Conservation (phyloP, 2,113 vertebrate species). For the Pelodiscus sinensis region DNA sequence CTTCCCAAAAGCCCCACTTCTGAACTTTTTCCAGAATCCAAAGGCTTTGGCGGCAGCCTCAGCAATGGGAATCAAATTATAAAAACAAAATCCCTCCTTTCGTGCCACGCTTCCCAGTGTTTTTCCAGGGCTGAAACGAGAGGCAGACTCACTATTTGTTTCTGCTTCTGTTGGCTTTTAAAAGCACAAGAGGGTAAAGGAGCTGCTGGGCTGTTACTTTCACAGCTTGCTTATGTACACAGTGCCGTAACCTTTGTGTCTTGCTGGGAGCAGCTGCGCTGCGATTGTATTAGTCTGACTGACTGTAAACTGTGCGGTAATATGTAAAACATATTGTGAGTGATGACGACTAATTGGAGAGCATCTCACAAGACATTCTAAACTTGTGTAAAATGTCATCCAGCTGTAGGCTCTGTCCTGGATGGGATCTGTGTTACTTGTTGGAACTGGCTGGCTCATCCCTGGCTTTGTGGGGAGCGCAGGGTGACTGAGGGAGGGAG, state of each 20-base stretch:
- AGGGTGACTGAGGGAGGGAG: neutral
- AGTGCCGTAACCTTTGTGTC: constrained; percentile 74
- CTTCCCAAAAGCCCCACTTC: constrained; percentile 73
- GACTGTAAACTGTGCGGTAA: constrained; percentile 72
- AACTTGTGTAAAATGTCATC: constrained; percentile 71
- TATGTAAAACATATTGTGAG: constrained; percentile 68
- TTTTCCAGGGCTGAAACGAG: constrained; percentile 69
- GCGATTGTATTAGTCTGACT: constrained; percentile 69
- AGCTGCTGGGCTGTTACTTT: constrained; percentile 71
- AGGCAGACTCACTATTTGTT: constrained; percentile 68
- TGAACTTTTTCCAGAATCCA: constrained; percentile 74
- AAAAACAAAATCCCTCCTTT: constrained; percentile 72
- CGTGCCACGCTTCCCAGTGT: constrained; percentile 71
- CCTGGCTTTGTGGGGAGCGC: neutral
- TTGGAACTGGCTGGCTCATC: neutral
- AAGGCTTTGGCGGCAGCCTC: constrained; percentile 70
- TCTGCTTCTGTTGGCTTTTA: constrained; percentile 78
- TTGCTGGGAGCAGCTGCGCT: constrained; percentile 76
- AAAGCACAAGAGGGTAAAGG: constrained; percentile 68
- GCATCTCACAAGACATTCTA: constrained; percentile 60
- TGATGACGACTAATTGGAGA: constrained; percentile 68
- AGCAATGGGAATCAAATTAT: constrained; percentile 77
- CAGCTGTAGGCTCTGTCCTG: constrained; percentile 57
- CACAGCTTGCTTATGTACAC: constrained; percentile 78
- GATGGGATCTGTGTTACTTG: neutral